Base-by-base conservation (phyloP, 1,140 invertebrate species). In the Rhyzopertha dominica region DNA sequence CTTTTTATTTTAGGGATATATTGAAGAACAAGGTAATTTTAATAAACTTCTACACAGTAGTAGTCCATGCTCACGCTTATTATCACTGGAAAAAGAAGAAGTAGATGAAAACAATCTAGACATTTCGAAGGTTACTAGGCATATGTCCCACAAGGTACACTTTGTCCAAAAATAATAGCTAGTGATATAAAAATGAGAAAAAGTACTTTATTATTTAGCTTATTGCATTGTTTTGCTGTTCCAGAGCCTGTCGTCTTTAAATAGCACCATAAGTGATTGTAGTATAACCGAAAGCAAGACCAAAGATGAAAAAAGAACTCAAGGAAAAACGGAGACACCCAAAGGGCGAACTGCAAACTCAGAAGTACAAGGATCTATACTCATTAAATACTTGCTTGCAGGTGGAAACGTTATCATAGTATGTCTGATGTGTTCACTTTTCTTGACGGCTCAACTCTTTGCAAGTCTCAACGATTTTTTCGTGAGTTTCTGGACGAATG, bases 401-500 rank as follows among this genome's bases (percentile, higher is more conserved):
- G 86, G 85, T 7, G 70, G 76, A 4, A 78, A 76, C 1, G 68
- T 71, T 16, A 65, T 72, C 9, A 55, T 74, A 5, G 66, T 86
- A 1, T 37, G 72, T 0, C 42, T 77, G 1, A 67, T 87, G 19
- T 29, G 78, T 0, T 28, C 79, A 0, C 41, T 77, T 0, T 71
- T 83, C 52, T 10, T 85, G 1, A n/a, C 84, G 1, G 78, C 83
- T 0, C 85, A 88, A 66, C 61, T 75, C 1, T 64, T 75, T 0
- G 83, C 78, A 19, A 83, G 80, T 36, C 74, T 77, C 1, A 75
- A 74, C 8, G 87, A 91, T 60, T 90, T 79, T 59, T 90, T 85
- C 78, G 66, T 87, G 0, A 80, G 82, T 45, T 80, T 75, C 42
- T 90, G 86, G 87, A 74, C 72, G 3, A 32, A 42, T 22, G 10